Percentiles rank a stretch among this genome's conserved stretches.
These are phyloP conservation scores for Chrysogorgia sp. DNA, from an alignment of 92 coral and sea anemone genomes.

Conservation along the genomic window DNA sequence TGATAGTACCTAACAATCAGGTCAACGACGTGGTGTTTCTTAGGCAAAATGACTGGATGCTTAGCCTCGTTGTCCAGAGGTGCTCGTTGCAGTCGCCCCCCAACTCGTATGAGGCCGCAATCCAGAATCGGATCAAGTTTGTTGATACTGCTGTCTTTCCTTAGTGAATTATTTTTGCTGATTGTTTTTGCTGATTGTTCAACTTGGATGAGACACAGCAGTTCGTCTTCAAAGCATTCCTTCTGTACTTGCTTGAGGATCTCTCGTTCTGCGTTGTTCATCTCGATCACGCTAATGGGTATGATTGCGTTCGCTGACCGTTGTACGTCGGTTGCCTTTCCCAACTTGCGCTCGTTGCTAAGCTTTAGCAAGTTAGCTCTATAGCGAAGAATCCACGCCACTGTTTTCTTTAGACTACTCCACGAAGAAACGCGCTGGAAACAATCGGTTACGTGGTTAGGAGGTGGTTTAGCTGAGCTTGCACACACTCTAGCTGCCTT, in stretches of 20 bases:
- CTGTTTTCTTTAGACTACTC: slow-evolving; percentile 22
- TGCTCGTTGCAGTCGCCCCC: slow-evolving; percentile 47
- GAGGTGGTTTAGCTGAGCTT: neutral
- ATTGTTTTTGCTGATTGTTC: neutral
- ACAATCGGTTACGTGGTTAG: slow-evolving; percentile 16
- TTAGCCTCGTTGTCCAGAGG: slow-evolving; percentile 29
- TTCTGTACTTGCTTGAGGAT: slow-evolving; percentile 47
- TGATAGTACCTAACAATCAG: slow-evolving; percentile 54
- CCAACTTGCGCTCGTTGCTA: slow-evolving; percentile 37
- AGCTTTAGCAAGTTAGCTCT: slow-evolving; percentile 7
- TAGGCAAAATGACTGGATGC: slow-evolving; percentile 52
- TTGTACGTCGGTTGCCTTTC: neutral
- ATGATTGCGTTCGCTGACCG: slow-evolving; percentile 10
- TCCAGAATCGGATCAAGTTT: slow-evolving; percentile 56
- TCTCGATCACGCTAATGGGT: slow-evolving; percentile 53
- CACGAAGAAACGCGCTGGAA: slow-evolving; percentile 43
- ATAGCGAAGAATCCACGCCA: slow-evolving; percentile 54
- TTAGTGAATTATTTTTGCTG: neutral
- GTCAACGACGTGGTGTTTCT: slow-evolving; percentile 47
- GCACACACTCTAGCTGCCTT: slow-evolving; percentile 17
- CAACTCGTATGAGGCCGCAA: slow-evolving; percentile 56
- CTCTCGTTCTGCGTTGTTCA: slow-evolving; percentile 52
- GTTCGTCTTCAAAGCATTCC: slow-evolving; percentile 55
- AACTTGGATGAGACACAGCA: slow-evolving; percentile 8
- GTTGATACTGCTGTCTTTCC: slow-evolving; percentile 44